Evolutionary conservation across 2,113 vertebrate species (phyloP), one percentile per base, ranked within the genome.

Genomic region (Zonotrichia leucophrys): DNA sequence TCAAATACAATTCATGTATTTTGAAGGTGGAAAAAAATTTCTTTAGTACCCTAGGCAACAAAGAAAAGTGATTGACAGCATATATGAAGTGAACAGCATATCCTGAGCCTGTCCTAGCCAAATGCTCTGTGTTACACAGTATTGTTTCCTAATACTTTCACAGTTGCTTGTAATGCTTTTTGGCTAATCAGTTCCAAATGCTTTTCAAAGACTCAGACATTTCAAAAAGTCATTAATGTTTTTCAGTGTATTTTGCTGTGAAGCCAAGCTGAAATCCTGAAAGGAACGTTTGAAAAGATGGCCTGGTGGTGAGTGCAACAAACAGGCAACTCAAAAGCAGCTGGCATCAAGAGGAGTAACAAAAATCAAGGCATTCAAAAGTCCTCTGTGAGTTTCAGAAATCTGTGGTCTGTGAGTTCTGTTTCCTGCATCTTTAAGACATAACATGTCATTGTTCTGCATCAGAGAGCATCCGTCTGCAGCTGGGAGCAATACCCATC

Each of bases 181-280:
- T 73, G 66, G 70, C 23, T 85, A 85, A 95, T 42, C 27, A 96
- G 28, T 24, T 90, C 88, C 82, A 93, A 92, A 93, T 74, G 55
- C 16, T 66, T 60, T 70, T 44, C 42, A 72, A 89, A 72, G 52
- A 60, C 63, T 58, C 60, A 75, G 80, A 35, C 7, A 53, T 79
- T 90, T 94, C 3, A 85, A 82, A 90, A 96, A 90, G n/a, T 59
- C n/a, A 10, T 75, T 52, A 49, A n/a, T 84, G 47, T 2, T 78
- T 91, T 74, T 68, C 24, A 60, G 8, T 15, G 8, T 23, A 7
- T 82, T 87, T 85, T 91, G 59, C 44, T 60, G 31, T 72, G 58
- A 84, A 41, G 20, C 11, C 44, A 72, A 64, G 31, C 13, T 68
- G 84, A 87, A 91, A 78, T 63, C 41, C 67, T 85, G 35, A 68